Conservation (phyloP, 2,888 invertebrate species). For the Drosophila fungiperda region DNA sequence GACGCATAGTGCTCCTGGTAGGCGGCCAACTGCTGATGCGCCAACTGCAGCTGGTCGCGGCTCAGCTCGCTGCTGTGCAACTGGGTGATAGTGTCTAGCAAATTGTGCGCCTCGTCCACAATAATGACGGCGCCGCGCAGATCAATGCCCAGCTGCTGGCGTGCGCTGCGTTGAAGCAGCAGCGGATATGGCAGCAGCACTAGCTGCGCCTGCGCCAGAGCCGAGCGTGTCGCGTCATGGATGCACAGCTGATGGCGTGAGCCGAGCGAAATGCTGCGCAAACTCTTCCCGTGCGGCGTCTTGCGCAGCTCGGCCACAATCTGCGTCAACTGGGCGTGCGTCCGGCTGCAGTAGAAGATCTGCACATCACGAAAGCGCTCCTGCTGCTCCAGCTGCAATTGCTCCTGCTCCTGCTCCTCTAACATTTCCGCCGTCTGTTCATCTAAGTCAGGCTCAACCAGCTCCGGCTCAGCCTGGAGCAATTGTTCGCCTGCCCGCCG, state of each 20-base stretch:
- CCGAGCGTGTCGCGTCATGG: conserved; percentile 93
- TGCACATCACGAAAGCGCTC: conserved; percentile 72
- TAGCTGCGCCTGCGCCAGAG: conserved; percentile 93
- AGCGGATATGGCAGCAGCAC: conserved; percentile 92
- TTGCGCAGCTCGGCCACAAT: conserved; percentile 96
- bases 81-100: conserved; percentile 94
- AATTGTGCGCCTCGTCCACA: conserved; percentile 98
- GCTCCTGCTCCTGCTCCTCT: not conserved
- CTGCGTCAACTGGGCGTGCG: conserved; percentile 98
- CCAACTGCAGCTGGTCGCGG: conserved; percentile 88
- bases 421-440: conserved; percentile 26
- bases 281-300: conserved; percentile 90
- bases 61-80: conserved; percentile 92
- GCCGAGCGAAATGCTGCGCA: conserved; percentile 93
- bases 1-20: conserved; percentile 91
- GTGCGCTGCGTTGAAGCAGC: conserved; percentile 91
- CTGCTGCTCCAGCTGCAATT: not conserved
- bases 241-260: conserved; percentile 97
- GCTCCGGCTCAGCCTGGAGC: conserved; percentile 33
- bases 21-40: conserved; percentile 88
- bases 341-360: conserved; percentile 97
- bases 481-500: conserved; percentile 35
- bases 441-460: conserved; percentile 13
- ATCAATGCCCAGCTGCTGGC: conserved; percentile 89
- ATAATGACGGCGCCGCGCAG: conserved; percentile 92